Conservation (phyloP, 2,797 vertebrate genomes). For the Spinibarbus caldwelli region DNA sequence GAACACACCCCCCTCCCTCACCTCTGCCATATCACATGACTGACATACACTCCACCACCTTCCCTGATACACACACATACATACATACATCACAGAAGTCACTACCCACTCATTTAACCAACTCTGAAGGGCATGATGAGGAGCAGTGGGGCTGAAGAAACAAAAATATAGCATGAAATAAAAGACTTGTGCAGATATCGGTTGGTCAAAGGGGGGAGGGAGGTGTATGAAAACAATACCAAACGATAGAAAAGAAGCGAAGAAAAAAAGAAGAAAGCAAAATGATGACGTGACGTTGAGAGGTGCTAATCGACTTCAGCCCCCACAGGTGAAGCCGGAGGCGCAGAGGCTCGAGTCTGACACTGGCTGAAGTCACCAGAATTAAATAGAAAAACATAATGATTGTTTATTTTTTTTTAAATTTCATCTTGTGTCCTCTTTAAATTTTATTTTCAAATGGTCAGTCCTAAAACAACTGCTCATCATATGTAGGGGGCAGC, state of each 20-base stretch:
- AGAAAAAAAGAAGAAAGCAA: constrained; percentile 47
- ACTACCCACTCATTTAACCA: constrained; percentile 78
- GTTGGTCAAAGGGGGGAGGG: constrained; percentile 71
- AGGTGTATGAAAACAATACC: constrained; percentile 67
- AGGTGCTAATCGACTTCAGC: constrained; percentile 73
- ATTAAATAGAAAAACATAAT: constrained; percentile 78
- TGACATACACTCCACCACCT: constrained; percentile 64
- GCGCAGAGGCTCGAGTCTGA: constrained; percentile 73
- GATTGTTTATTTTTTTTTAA: constrained; percentile 72
- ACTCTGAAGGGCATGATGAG: constrained; percentile 43
- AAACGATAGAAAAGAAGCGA: constrained; percentile 62
- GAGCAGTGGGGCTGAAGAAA: constrained; percentile 30
- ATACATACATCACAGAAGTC: constrained; percentile 71
- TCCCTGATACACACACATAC: constrained; percentile 53
- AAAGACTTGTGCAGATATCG: constrained; percentile 77
- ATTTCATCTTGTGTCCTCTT: constrained; percentile 67
- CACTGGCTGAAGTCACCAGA: constrained; percentile 74
- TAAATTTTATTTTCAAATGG: constrained; percentile 72
- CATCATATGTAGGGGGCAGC: constrained; percentile 72
- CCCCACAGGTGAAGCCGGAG: constrained; percentile 66
- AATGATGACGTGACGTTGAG: constrained; percentile 69
- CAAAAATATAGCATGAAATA: constrained; percentile 49
- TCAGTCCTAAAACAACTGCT: constrained; percentile 75
- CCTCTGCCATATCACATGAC: constrained; percentile 65
- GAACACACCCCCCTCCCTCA: constrained; percentile 67